A percentile compares a stretch with the other conserved stretches of the same genome.
phyloP scores from a whole-genome alignment of 1,140 invertebrate genomes.

The Epicauta chinensis region DNA sequence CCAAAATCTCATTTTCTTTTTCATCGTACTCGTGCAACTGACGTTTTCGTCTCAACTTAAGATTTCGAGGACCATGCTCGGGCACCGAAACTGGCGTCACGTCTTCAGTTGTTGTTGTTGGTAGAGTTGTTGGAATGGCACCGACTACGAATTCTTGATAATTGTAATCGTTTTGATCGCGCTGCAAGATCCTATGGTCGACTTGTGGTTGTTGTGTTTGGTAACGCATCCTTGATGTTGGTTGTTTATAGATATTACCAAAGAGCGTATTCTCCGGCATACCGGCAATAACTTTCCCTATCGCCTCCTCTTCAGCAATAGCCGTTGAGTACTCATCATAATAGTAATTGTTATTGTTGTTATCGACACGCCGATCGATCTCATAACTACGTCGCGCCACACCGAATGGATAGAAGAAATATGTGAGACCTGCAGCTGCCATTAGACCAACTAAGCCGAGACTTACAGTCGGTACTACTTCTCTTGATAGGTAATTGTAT shows the following conservation, averaged over 20 bases:
- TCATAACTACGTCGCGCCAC: conserved; percentile 61
- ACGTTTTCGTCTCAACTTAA: conserved; percentile 33
- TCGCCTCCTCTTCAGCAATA: conserved; percentile 65
- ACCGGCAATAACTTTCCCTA: conserved; percentile 66
- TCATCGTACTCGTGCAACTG: conserved; percentile 17
- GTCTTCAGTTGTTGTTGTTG: conserved; percentile 35
- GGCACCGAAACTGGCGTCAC: conserved; percentile 51
- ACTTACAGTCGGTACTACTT: conserved; percentile 72
- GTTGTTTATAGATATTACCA: conserved; percentile 22
- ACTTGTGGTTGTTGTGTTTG: conserved; percentile 1
- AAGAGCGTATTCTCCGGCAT: conserved; percentile 49
- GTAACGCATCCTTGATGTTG: conserved; percentile 19
- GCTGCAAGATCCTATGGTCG: conserved; percentile 21
- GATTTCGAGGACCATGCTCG: conserved; percentile 52
- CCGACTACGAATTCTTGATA: conserved; percentile 47
- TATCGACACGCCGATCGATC: conserved; percentile 52
- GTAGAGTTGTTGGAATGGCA: conserved; percentile 48
- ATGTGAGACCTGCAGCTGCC: conserved; percentile 63
- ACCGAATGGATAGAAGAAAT: conserved; percentile 68
- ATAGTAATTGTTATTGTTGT: conserved; percentile 57
- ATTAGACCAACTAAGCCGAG: conserved; percentile 67
- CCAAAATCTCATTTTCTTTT: conserved; percentile 33
- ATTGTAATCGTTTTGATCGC: neutral
- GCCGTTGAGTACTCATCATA: conserved; percentile 57
- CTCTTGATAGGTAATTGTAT: conserved; percentile 69